phyloP scores from a whole-genome alignment of 2,113 vertebrate genomes.

The Himantopus leucocephalus region DNA sequence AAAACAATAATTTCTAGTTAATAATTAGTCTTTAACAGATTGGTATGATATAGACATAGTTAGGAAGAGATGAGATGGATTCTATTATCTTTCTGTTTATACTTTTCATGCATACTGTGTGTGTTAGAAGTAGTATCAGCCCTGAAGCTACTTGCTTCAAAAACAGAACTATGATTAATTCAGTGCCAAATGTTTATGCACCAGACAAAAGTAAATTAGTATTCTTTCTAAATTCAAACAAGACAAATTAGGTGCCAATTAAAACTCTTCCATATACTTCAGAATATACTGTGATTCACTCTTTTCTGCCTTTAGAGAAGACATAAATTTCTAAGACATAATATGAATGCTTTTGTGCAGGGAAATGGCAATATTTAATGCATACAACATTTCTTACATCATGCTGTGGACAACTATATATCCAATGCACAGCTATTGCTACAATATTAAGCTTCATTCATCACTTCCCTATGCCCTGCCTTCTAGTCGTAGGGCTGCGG shows the following conservation, averaged over 20 bases:
- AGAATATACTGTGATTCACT: not conserved
- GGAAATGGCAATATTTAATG: not conserved
- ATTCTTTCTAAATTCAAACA: slow-evolving; percentile 8
- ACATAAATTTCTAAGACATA: not conserved
- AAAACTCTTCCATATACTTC: not conserved
- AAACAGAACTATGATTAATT: slow-evolving; percentile 33
- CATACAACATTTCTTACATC: not conserved
- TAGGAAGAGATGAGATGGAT: not conserved
- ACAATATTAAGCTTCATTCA: not conserved
- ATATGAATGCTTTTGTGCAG: not conserved
- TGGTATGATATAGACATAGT: not conserved
- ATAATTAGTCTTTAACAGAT: not conserved
- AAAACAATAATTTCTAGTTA: not conserved
- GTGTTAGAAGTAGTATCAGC: not conserved
- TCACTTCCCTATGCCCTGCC: not conserved
- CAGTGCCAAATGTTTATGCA: slow-evolving; percentile 16
- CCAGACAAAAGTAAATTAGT: not conserved
- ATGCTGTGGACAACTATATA: not conserved
- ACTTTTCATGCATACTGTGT: not conserved
- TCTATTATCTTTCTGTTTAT: not conserved
- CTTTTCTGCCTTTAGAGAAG: not conserved
- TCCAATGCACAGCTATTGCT: not conserved
- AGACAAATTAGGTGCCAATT: slow-evolving; percentile 25
- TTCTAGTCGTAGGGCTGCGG: not conserved
- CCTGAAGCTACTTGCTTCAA: slow-evolving; percentile 33